Base-by-base conservation (phyloP, 2,888 invertebrate genomes). In the Apamea monoglypha region DNA sequence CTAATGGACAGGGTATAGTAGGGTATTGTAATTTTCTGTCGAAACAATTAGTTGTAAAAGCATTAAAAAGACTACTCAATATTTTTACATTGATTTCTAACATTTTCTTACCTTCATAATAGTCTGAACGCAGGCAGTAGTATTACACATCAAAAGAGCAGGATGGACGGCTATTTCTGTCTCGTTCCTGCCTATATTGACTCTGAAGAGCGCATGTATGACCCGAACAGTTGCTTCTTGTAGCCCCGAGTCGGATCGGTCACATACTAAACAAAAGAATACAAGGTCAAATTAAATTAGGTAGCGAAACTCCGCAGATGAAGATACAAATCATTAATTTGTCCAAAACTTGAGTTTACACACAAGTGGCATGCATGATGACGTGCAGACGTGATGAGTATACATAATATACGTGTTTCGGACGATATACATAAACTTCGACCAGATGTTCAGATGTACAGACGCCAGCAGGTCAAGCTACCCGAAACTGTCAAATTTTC, bases 141-240 rank as follows among this genome's bases (percentile, higher is more conserved):
- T 80, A 40, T 78, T 69, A 47, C 87, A 88, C 81, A 86, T 74
- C 8, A 83, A 59, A 1, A 87, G 69, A 44, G 88, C 88, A 5
- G 80, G 83, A 53, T 78, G 76, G 10, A 85, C 75, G 3, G 68
- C 76, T 64, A 81, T 64, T 21, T 84, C 78, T 14, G 76, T 63
- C 50, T 71, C 69, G 21, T 14, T 78, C 44, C 7, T 53, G 6
- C 77, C 88, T 6, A 88, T 82, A 83, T 89, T 91, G n/a, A 90
- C 71, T 8, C 87, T 87, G 59, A 84, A 89, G 8, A 92, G 74
- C 0, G 89, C 86, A 25, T 82, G 90, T 29, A 81, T 80, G 14
- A 85, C 78, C 0, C 74, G 81, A 12, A 85, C 50, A 0, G 81
- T 76, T 2, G 87, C 87, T 8, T 81, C 81, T 73, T 88, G 90